phyloP scores from a whole-genome alignment of 2,797 vertebrate genomes.

The Adelosebastes latens region DNA sequence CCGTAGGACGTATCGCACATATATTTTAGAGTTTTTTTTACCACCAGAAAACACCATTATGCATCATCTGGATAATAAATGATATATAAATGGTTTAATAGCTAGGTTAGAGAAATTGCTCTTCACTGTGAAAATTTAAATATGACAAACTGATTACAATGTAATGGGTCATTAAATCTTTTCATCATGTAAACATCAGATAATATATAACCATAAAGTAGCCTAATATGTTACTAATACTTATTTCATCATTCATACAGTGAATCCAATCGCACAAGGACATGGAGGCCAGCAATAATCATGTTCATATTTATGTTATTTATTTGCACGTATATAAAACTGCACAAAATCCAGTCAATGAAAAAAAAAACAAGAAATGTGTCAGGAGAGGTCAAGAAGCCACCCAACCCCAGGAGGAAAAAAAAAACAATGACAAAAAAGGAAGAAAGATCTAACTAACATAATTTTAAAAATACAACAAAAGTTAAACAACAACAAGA shows the following conservation, averaged over 20 bases:
- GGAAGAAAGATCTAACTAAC: too few relatives aligned
- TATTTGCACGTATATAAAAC: too few relatives aligned
- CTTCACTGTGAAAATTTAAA: neutral
- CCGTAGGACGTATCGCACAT: neutral
- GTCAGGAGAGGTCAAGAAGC: too few relatives aligned
- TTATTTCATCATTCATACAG: neutral
- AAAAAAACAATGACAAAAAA: too few relatives aligned
- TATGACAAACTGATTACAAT: neutral
- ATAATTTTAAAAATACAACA: too few relatives aligned
- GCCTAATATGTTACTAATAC: neutral
- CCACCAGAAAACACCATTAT: neutral
- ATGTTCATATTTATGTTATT: too few relatives aligned
- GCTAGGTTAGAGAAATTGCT: neutral
- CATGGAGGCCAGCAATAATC: too few relatives aligned
- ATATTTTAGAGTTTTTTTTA: neutral
- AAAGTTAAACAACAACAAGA: too few relatives aligned
- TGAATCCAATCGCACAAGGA: too few relatives aligned
- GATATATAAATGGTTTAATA: neutral
- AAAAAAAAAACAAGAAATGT: too few relatives aligned
- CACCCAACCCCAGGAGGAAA: too few relatives aligned
- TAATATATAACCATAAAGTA: neutral
- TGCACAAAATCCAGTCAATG: too few relatives aligned
- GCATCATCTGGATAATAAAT: neutral
- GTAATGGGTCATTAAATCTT: neutral
- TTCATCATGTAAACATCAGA: constrained; percentile 2